phyloP scores from a whole-genome alignment of 2,888 invertebrate species.

The Pachycephus smyrnensis region DNA sequence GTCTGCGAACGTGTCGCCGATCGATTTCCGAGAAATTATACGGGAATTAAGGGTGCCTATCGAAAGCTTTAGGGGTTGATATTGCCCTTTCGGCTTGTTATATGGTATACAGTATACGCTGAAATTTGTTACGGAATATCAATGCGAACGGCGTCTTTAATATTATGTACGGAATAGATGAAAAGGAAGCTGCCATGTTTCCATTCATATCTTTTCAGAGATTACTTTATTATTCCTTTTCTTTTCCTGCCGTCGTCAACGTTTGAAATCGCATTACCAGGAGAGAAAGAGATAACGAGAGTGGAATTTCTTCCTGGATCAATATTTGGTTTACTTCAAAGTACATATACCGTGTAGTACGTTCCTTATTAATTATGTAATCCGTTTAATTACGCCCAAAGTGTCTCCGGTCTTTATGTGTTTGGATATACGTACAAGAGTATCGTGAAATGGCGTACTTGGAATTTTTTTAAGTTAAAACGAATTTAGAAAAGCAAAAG shows the following conservation, averaged over 20 bases:
- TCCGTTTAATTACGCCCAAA: background rate
- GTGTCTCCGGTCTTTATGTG: too few species aligned
- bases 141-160: too few species aligned
- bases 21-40: slow-evolving; percentile 8
- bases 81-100: background rate
- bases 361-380: background rate
- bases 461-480: background rate
- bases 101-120: background rate
- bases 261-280: background rate
- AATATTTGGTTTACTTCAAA: background rate
- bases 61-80: background rate
- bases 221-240: background rate
- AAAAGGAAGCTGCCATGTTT: background rate
- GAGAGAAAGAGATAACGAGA: background rate
- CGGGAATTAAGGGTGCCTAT: background rate
- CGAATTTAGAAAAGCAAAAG: too few species aligned
- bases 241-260: background rate
- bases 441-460: background rate
- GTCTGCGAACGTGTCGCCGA: background rate
- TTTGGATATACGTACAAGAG: too few species aligned
- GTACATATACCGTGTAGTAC: too few species aligned
- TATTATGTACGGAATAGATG: background rate
- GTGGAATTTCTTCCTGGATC: too few species aligned
- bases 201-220: background rate
- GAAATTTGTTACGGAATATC: background rate